phyloP scores from a whole-genome alignment of 2,888 invertebrate species.

The Crematogaster levior region DNA sequence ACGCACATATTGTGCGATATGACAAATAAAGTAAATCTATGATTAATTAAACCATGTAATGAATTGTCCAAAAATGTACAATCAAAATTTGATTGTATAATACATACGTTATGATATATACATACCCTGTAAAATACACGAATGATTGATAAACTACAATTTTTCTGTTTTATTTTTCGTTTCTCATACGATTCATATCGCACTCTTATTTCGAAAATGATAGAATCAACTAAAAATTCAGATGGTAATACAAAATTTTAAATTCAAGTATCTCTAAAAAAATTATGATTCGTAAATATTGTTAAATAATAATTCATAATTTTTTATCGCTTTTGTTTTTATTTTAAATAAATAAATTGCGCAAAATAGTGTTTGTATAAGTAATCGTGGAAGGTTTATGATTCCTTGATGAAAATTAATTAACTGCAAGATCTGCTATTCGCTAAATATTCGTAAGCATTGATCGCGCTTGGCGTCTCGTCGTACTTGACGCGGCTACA shows the following conservation, averaged over 20 bases:
- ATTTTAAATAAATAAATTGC: not conserved
- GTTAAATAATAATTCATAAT: not conserved
- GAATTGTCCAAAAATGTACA: not conserved
- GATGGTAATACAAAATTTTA: not conserved
- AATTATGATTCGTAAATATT: not conserved
- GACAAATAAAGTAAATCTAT: not conserved
- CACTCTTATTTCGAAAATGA: not conserved
- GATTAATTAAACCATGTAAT: not conserved
- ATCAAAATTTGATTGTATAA: conserved; percentile 2
- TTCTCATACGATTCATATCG: not conserved
- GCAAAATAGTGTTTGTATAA: not conserved
- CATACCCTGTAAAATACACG: not conserved
- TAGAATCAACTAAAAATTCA: not conserved
- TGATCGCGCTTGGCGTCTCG: not conserved
- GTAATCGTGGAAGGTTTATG: not conserved
- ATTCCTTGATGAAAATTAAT: not conserved
- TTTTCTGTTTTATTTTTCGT: not conserved
- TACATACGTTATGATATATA: not conserved
- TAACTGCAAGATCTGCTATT: not conserved
- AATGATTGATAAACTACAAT: not conserved
- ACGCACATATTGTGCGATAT: not conserved
- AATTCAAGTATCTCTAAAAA: not conserved
- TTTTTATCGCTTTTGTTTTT: not conserved
- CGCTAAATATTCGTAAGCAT: not conserved
- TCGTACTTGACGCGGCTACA: not conserved